Conservation (phyloP, 1,140 invertebrate genomes). For the Pomacea maculata region DNA sequence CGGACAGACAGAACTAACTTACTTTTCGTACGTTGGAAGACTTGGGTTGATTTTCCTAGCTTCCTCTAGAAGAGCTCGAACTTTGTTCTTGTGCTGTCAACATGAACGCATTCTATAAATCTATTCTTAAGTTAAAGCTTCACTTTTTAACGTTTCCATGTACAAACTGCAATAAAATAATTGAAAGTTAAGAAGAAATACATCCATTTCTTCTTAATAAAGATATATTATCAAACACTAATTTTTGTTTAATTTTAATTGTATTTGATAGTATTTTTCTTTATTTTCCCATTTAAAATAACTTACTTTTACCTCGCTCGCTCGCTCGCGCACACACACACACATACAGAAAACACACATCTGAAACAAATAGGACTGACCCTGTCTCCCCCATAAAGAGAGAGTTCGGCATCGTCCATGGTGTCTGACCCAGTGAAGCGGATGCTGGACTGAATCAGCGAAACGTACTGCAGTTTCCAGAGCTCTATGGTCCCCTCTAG, state of each 20-base stretch:
- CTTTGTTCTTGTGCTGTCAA: conserved; percentile 66
- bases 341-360: no score
- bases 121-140: no score
- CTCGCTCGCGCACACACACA: no score
- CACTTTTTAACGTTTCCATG: background rate
- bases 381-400: conserved; percentile 68
- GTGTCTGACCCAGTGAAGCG: conserved; percentile 66
- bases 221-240: background rate
- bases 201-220: background rate
- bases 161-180: background rate
- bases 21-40: conserved; percentile 69
- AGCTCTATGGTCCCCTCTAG: conserved; percentile 66
- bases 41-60: conserved; percentile 67
- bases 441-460: conserved; percentile 69
- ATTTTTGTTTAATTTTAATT: background rate
- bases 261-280: background rate
- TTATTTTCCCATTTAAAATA: background rate
- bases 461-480: conserved; percentile 69
- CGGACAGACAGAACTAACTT: conserved; percentile 23
- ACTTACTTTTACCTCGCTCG: background rate
- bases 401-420: conserved; percentile 65
- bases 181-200: background rate
- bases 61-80: conserved; percentile 66
- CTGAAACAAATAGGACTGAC: conserved; percentile 47
- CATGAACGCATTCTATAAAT: background rate